Evolutionary conservation across 2,113 vertebrate species (phyloP).

Genomic region (Tauraco erythrolophus): DNA sequence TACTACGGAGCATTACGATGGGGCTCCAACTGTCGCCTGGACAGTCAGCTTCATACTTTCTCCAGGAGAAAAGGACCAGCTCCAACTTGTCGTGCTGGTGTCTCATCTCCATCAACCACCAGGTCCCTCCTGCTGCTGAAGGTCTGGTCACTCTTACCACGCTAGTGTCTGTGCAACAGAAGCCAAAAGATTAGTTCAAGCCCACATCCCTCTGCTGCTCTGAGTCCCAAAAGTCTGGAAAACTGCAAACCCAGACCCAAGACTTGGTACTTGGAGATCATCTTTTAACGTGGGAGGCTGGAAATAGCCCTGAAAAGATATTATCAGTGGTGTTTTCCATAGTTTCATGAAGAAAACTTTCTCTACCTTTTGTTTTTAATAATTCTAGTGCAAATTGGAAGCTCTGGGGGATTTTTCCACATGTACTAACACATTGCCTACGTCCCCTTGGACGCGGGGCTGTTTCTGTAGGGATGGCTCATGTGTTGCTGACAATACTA

Average conservation of each 20-base stretch:
- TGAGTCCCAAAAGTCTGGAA: background rate
- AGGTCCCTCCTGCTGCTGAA: constrained; percentile 3
- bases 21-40: background rate
- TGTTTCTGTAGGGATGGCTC: background rate
- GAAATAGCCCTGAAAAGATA: constrained; percentile 1
- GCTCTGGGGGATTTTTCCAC: background rate
- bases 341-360: background rate
- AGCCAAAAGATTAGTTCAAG: background rate
- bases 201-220: background rate
- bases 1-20: fast-evolving
- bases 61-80: background rate
- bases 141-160: background rate
- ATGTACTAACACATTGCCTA: background rate
- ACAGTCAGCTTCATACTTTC: background rate
- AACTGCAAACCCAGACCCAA: background rate
- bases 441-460: background rate
- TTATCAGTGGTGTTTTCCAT: background rate
- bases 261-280: background rate
- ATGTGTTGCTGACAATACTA: background rate
- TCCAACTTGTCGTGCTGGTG: background rate
- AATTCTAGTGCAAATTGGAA: background rate
- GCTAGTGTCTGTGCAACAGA: background rate
- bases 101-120: background rate
- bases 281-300: background rate
- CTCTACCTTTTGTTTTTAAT: background rate